Percentiles rank a stretch among this genome's conserved stretches.
These are phyloP conservation scores for Cantharis nigra DNA, from an alignment of 2,888 invertebrate species.

Conservation along the genomic window DNA sequence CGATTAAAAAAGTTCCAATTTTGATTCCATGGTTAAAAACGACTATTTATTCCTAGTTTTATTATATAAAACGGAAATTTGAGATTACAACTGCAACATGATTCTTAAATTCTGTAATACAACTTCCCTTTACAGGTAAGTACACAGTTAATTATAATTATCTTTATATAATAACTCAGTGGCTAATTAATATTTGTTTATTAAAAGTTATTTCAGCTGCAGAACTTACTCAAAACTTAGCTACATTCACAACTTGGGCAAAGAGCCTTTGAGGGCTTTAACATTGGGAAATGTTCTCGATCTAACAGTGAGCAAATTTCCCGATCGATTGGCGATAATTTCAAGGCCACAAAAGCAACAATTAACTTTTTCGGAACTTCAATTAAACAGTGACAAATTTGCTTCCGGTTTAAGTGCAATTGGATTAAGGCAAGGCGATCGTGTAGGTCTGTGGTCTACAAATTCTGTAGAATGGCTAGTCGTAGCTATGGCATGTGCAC, in stretches of 20 bases:
- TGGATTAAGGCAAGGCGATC: constrained; percentile 73
- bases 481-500: constrained; percentile 70
- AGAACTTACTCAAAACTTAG: constrained; percentile 49
- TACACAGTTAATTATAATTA: background rate
- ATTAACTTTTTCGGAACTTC: constrained; percentile 59
- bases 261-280: constrained; percentile 57
- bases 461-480: constrained; percentile 79
- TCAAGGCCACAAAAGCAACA: constrained; percentile 60
- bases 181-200: background rate
- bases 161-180: background rate
- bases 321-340: constrained; percentile 62
- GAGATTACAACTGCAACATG: too few relatives aligned
- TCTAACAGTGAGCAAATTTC: constrained; percentile 58
- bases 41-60: too few relatives aligned
- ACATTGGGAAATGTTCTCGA: constrained; percentile 66
- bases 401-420: constrained; percentile 71
- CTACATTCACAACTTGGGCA: constrained; percentile 59
- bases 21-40: background rate
- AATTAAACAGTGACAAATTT: constrained; percentile 65
- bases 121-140: background rate
- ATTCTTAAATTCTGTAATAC: background rate
- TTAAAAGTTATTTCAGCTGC: background rate
- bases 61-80: too few relatives aligned
- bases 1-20: too few relatives aligned
- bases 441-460: constrained; percentile 80